These are phyloP conservation scores for Coronaproctus castanopsis DNA, from an alignment of 2,888 invertebrate species.

Conservation along the genomic window DNA sequence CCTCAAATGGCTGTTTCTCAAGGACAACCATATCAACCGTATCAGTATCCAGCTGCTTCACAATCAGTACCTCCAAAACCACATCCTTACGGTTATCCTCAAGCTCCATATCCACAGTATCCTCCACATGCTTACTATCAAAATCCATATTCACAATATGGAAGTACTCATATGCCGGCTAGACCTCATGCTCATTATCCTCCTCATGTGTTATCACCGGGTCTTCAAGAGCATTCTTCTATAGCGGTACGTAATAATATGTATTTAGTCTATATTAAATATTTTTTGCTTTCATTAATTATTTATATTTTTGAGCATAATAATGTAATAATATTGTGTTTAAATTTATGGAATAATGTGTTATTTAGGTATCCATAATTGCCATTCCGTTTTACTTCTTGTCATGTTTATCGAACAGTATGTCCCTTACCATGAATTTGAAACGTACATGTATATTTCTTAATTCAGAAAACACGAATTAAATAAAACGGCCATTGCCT, in stretches of 20 bases:
- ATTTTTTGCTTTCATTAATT: too few species aligned
- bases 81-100: slow-evolving; percentile 32
- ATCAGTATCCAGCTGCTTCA: slow-evolving; percentile 27
- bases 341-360: too few species aligned
- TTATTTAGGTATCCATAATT: too few species aligned
- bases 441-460: not conserved
- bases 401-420: too few species aligned
- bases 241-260: not conserved
- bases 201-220: slow-evolving; percentile 5
- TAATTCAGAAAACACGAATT: too few species aligned
- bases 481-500: too few species aligned
- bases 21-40: slow-evolving; percentile 21
- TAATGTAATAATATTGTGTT: too few species aligned
- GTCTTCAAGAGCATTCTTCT: slow-evolving; percentile 4
- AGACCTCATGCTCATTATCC: slow-evolving; percentile 12
- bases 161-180: slow-evolving; percentile 5
- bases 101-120: slow-evolving; percentile 34
- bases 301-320: not conserved
- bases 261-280: not conserved
- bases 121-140: slow-evolving; percentile 28
- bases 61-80: slow-evolving; percentile 33
- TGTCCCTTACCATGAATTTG: not conserved
- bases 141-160: slow-evolving; percentile 15
- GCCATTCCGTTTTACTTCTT: too few species aligned
- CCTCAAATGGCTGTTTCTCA: slow-evolving; percentile 14